Evolutionary conservation across 2,113 vertebrate species (phyloP), one percentile per base, ranked within the genome.

Genomic region (Melanerpes formicivorus): DNA sequence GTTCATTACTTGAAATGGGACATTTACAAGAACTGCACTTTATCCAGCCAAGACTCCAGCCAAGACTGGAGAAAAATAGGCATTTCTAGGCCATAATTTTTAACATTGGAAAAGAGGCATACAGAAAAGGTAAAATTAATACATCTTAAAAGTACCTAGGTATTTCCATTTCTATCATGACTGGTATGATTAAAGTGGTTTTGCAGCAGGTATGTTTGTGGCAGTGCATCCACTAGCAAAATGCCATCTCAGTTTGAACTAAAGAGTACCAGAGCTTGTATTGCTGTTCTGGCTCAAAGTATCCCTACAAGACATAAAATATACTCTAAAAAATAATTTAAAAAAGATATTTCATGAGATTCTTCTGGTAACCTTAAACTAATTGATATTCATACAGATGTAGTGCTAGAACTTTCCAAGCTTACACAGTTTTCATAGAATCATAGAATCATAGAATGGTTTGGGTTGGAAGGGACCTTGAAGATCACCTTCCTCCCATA

Each of bases 301-400:
- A 59, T 64, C 34, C 22, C 74, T 1, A 5, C 5, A 70, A 87
- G 27, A 32, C 5, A n/a, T 14, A 58, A 82, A 64, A 44, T 18
- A 34, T 5, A 44, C 8, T 27, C 17, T 27, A 48, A 40, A 40
- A 72, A 67, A 29, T 69, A 56, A 11, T 6, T 44, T 16, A 44
- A 18, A 16, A 42, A 37, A 15, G 4, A 10, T 4, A 54, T 37
- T 25, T 79, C 80, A 83, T 48, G 4, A 40, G 52, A 67, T 83
- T 79, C 29, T 77, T 27, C 10, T 4, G 0, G 6, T 30, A 75
- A 84, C 5, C 19, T 71, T 64, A 90, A 80, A 64, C 23, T 12
- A 76, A 77, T 0, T 56, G n/a, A 64, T 11, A 46, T 9, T 78
- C 4, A 3, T 8, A 63, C 9, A 3, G 9, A 21, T 19, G 7